phyloP scores from a whole-genome alignment of 2,888 invertebrate genomes.

The Watsonalla cultraria region DNA sequence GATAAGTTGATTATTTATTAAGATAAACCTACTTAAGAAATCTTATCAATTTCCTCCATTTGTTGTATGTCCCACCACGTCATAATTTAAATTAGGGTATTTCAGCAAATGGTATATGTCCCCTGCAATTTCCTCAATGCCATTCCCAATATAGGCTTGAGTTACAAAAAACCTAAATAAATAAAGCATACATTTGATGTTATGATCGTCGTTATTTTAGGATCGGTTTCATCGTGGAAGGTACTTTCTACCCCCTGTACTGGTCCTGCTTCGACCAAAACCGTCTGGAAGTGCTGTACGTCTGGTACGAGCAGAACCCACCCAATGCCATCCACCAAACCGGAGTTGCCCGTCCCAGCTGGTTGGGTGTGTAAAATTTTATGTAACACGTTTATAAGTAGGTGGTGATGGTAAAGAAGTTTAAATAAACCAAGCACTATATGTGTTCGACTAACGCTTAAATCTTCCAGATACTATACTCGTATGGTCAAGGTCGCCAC shows the following conservation, averaged over 20 bases:
- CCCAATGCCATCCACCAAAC: slow-evolving; percentile 67
- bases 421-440: neutral
- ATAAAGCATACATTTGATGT: neutral
- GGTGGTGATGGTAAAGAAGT: no score
- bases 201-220: slow-evolving; percentile 32
- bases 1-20: no score
- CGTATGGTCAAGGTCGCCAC: no score
- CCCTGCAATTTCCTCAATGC: no score
- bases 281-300: slow-evolving; percentile 71
- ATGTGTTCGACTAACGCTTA: neutral
- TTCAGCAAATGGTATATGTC: neutral
- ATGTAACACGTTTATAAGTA: no score
- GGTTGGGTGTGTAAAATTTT: slow-evolving; percentile 40
- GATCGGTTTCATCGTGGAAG: slow-evolving; percentile 71
- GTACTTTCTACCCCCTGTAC: slow-evolving; percentile 64
- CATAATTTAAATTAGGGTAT: neutral
- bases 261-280: slow-evolving; percentile 76
- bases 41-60: no score
- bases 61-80: neutral
- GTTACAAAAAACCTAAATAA: no score
- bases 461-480: neutral
- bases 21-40: no score
- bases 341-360: slow-evolving; percentile 68
- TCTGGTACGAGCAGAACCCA: slow-evolving; percentile 65
- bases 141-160: no score